Base-by-base conservation (phyloP, 2,888 invertebrate species). In the Macaria liturata region DNA sequence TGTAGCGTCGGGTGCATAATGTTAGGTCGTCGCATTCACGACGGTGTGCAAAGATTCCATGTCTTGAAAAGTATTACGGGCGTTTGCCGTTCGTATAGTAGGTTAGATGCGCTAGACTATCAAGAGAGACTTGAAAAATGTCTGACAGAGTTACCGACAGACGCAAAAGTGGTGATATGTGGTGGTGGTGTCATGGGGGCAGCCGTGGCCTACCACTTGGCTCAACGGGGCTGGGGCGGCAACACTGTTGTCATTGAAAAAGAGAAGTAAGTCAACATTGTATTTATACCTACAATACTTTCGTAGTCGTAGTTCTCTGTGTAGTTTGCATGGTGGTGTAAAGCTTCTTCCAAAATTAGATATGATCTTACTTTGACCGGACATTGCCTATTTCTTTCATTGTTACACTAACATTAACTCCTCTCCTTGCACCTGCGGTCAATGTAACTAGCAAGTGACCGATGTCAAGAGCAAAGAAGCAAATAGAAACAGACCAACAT, bases 141-240 rank as follows among this genome's bases (percentile, higher is more conserved):
- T 64, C 64, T 89, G 52, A 71, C 81, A 39, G 66, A 75, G 30
- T 70, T 91, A 55, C 91, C 90, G 0, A 60, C 81, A 46, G 90
- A 94, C 74, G 93, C 95, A 0, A 93, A 93, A 74, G 97, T 97
- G 46, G 96, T 97, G 46, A 95, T 98, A 75, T 98, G 98, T 83
- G 98, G 98, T 3, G 98, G 98, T 9, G 98, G 98, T 32, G 95
- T 98, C 46, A 96, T 97, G 93, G 98, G 98, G 4, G 96, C 97
- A 7, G 96, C 98, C 3, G 97, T 98, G 6, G 98, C 98, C 8
- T 98, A 98, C 82, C 97, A 98, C 81, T 89, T 98, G 47, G 96
- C 97, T 0, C 90, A 95, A 71, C 87, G 95, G 66, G 98, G 98
- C 52, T 96, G 96, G 95, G 97, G 96, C 6, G 90, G 93, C 32